Evolutionary conservation across 2,888 invertebrate genomes (phyloP).

Genomic region (Scaeva pyrastri): DNA sequence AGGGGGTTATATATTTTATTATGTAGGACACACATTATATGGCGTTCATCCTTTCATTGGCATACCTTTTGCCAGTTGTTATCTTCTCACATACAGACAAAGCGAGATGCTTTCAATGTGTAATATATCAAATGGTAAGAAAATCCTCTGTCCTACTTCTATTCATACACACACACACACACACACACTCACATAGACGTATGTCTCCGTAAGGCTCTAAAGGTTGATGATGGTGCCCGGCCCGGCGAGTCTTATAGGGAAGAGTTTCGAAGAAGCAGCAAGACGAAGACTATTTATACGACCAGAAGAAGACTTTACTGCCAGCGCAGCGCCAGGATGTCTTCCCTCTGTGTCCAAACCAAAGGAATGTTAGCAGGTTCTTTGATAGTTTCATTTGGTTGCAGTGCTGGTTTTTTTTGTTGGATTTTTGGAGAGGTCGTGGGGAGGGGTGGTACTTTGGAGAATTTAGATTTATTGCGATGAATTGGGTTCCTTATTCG

Average conservation of each 20-base stretch:
- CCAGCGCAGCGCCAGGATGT: too few species aligned
- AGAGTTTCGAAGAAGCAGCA: neutral
- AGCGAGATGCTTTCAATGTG: conserved; percentile 45
- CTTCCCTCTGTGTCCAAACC: conserved; percentile 32
- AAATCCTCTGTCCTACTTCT: conserved; percentile 51
- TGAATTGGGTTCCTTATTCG: conserved; percentile 54
- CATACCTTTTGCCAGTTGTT: conserved; percentile 65
- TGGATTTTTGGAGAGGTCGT: neutral
- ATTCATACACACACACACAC: neutral
- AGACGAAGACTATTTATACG: conserved; percentile 19
- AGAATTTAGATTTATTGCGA: conserved; percentile 71
- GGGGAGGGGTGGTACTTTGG: neutral
- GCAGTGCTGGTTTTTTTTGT: conserved; percentile 31
- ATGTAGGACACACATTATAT: conserved; percentile 70
- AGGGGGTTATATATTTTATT: conserved; percentile 54
- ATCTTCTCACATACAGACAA: conserved; percentile 56
- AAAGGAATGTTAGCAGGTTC: conserved; percentile 49
- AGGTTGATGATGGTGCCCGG: neutral
- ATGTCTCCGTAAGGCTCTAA: neutral
- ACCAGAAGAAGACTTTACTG: conserved; percentile 20
- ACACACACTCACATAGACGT: too few species aligned
- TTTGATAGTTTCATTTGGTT: conserved; percentile 67
- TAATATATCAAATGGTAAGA: conserved; percentile 66
- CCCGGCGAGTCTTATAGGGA: too few species aligned
- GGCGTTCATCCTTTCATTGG: conserved; percentile 70